A percentile compares a stretch with the other conserved stretches of the same genome.
phyloP scores from a whole-genome alignment of 2,113 vertebrate species.

The Nestor notabilis region DNA sequence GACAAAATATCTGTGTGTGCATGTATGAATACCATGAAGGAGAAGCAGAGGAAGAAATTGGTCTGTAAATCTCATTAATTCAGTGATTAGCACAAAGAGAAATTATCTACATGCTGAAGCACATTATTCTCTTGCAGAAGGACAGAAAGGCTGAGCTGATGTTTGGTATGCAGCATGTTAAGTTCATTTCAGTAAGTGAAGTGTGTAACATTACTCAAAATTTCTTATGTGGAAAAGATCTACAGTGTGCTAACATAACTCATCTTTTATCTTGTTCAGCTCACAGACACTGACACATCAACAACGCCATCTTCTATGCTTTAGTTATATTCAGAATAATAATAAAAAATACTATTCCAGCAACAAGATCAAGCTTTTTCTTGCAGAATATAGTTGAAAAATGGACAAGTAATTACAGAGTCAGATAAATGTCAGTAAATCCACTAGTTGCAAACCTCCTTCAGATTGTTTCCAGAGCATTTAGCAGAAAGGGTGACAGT shows the following conservation, averaged over 20 bases:
- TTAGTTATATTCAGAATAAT: background rate
- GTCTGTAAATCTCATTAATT: constrained; percentile 35
- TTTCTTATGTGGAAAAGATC: background rate
- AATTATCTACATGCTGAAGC: constrained; percentile 14
- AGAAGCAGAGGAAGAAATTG: constrained; percentile 1
- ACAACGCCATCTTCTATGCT: background rate
- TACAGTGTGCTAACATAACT: background rate
- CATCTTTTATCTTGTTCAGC: background rate
- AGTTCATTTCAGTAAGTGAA: background rate
- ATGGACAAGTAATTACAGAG: background rate
- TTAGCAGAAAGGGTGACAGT: background rate
- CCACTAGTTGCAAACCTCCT: background rate
- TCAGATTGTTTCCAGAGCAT: background rate
- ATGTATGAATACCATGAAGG: background rate
- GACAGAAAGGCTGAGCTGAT: background rate
- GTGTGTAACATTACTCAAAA: background rate
- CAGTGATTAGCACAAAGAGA: background rate
- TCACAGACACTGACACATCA: background rate
- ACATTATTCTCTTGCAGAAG: constrained; percentile 11
- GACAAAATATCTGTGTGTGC: background rate
- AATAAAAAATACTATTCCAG: background rate
- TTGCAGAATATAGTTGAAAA: background rate
- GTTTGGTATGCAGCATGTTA: background rate
- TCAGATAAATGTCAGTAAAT: background rate
- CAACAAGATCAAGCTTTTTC: background rate